Evolutionary conservation across 2,888 invertebrate genomes (phyloP).

Genomic region (Loripinus fragilis): DNA sequence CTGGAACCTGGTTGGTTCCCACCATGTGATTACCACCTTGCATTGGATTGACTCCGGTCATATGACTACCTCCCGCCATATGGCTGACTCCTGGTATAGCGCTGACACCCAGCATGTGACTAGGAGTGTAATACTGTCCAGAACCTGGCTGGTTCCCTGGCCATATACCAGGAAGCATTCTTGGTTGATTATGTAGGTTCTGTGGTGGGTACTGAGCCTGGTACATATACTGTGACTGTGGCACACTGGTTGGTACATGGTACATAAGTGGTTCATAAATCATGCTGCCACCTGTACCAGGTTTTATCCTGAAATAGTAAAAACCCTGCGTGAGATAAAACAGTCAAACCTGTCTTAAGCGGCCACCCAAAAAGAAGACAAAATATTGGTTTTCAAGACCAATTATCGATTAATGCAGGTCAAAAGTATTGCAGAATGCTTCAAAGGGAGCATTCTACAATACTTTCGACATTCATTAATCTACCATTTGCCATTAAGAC

Average conservation of each 20-base stretch:
- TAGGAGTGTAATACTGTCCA: background rate
- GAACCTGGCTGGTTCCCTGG: background rate
- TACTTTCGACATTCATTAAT: no score
- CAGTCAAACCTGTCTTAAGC: no score
- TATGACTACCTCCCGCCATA: background rate
- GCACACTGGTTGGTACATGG: background rate
- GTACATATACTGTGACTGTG: background rate
- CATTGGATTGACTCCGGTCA: background rate
- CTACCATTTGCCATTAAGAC: no score
- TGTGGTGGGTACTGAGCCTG: constrained; percentile 9
- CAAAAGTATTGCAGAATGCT: no score
- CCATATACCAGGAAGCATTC: background rate
- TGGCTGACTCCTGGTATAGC: background rate
- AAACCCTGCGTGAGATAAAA: no score
- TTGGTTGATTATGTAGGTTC: background rate
- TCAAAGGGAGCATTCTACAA: no score
- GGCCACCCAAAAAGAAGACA: no score
- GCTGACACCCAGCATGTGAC: background rate
- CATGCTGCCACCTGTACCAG: constrained; percentile 3
- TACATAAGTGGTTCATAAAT: constrained; percentile 7
- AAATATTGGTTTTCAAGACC: no score
- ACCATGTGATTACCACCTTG: background rate
- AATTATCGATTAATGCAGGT: no score
- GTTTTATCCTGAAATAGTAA: background rate
- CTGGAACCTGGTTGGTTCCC: no score